Evolutionary conservation across 2,797 vertebrate species (phyloP), one percentile per base, ranked within the genome.

Genomic region (Nothura maculosa): DNA sequence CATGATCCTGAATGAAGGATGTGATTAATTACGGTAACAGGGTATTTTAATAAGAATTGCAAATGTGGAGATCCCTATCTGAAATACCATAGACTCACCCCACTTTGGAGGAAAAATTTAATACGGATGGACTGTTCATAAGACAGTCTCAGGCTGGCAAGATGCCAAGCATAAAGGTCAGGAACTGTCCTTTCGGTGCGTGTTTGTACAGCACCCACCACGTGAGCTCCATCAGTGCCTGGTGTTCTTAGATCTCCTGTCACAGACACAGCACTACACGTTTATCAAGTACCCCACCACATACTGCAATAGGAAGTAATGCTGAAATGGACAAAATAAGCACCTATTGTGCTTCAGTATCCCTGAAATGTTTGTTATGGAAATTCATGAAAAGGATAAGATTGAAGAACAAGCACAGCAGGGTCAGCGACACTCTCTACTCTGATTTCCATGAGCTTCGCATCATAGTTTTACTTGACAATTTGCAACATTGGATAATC

Each of bases 401-500:
- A 50, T 50, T 50, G 48, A 25, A 84, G 93, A 16, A 43, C 57
- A 17, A 10, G 70, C 52, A 76, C 10, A 3, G 74, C 54, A 73
- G 89, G 4, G 5, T 27, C 55, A 76, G 43, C 50, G 58, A 34
- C 73, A 91, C 21, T 9, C 55, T 79, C 78, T 76, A 12, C 63
- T 93, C 84, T 81, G 40, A 86, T 82, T 92, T 95, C 67, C 36
- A 27, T 25, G 47, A 91, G 77, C 43, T 67, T 74, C 64, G 63
- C 52, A 40, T 86, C 61, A 47, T 42, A 60, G 43, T 90, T 96
- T 93, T 81, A 61, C 87, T 84, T 92, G 62, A 60, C 86, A 84
- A 93, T 96, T 92, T 88, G 68, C 40, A 90, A 76, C 84, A 91
- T 68, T 80, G 19, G 1, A 34, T 86, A 67, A 81, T 85, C 81